These are phyloP conservation scores for Platichthys stellatus DNA, from an alignment of 2,113 vertebrate genomes.

Conservation along the genomic window DNA sequence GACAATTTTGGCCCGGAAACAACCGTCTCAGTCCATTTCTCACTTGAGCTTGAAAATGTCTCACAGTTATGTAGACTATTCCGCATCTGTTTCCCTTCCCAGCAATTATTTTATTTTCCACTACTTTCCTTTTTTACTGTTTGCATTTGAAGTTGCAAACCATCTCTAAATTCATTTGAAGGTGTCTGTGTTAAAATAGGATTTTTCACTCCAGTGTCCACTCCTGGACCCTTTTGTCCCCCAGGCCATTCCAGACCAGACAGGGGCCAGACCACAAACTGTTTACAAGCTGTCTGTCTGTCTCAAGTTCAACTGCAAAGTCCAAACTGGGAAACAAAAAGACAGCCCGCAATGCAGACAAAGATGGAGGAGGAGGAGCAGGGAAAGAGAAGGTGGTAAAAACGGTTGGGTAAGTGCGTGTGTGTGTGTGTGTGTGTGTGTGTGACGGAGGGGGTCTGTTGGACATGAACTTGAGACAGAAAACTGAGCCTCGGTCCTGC, in stretches of 20 bases:
- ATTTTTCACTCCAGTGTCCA: constrained; percentile 42
- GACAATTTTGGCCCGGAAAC: too few relatives aligned
- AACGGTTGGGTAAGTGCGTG: constrained; percentile 15
- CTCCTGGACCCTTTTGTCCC: constrained; percentile 30
- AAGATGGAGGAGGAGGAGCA: constrained; percentile 33
- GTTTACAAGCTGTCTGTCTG: constrained; percentile 87
- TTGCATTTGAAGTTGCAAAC: constrained; percentile 16
- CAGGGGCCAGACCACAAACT: constrained; percentile 82
- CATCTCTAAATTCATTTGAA: neutral
- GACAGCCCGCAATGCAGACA: constrained; percentile 58
- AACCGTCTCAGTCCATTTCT: neutral
- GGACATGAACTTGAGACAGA: constrained; percentile 76
- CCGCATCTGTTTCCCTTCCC: neutral
- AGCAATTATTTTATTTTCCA: neutral
- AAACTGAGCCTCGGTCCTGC: constrained; percentile 59
- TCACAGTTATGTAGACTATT: neutral
- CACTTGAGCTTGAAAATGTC: neutral
- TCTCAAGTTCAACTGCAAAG: constrained; percentile 88
- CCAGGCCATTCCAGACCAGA: constrained; percentile 73
- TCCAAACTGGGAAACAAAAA: constrained; percentile 75
- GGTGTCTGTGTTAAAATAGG: constrained; percentile 21
- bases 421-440: constrained; percentile 15
- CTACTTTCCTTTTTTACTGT: neutral
- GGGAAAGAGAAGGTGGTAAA: constrained; percentile 47
- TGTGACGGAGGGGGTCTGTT: constrained; percentile 24